phyloP scores from a whole-genome alignment of 2,113 vertebrate genomes.

The Mystacornis crossleyi region DNA sequence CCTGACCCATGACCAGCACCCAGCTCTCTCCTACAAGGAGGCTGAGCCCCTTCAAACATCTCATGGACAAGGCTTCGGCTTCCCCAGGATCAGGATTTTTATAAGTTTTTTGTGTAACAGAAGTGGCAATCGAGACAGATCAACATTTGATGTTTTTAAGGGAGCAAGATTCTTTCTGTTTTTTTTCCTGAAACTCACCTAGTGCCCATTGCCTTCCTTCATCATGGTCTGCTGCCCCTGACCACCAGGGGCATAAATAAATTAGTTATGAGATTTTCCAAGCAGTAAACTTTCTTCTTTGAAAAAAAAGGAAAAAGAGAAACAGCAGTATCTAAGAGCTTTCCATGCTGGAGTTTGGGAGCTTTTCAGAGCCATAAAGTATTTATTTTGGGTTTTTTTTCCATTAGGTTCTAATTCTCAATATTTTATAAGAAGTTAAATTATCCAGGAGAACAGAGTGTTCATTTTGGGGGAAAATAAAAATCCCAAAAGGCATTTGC shows the following conservation, averaged over 20 bases:
- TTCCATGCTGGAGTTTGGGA: not conserved
- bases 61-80: not conserved
- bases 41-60: not conserved
- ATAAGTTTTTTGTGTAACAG: not conserved
- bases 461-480: not conserved
- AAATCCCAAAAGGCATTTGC: not conserved
- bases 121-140: not conserved
- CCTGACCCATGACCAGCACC: not conserved
- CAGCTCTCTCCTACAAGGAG: not conserved
- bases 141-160: not conserved
- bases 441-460: constrained; percentile 31
- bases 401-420: constrained; percentile 46
- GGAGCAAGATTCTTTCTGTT: not conserved
- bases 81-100: not conserved
- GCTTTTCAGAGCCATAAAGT: constrained; percentile 45
- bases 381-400: constrained; percentile 26
- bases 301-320: not conserved
- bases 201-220: not conserved
- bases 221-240: not conserved
- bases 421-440: constrained; percentile 64
- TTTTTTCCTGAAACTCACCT: not conserved
- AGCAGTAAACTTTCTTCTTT: not conserved
- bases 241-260: not conserved
- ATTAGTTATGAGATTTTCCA: constrained; percentile 17
- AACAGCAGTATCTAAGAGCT: not conserved